Evolutionary conservation across 1,140 invertebrate species (phyloP).

Genomic region (Aphis gossypii): DNA sequence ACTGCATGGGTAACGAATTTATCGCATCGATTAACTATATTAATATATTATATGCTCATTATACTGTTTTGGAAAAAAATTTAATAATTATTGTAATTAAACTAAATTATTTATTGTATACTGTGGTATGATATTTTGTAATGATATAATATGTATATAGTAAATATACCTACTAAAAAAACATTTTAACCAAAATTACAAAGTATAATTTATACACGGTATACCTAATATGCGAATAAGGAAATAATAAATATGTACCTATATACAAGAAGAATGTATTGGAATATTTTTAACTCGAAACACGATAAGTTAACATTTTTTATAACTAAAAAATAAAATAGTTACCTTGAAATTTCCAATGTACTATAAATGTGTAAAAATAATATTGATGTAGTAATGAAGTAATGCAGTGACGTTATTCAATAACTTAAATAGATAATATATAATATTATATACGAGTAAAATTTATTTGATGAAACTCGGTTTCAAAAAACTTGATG

Average conservation of each 20-base stretch:
- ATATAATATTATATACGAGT: too few species aligned
- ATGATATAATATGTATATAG: too few species aligned
- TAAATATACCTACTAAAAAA: background rate
- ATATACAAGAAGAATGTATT: background rate
- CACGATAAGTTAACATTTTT: background rate
- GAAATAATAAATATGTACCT: background rate
- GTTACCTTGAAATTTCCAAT: background rate
- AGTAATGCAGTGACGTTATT: too few species aligned
- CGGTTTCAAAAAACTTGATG: too few species aligned
- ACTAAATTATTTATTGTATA: background rate
- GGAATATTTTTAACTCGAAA: background rate
- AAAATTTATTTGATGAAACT: too few species aligned
- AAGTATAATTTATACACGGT: background rate
- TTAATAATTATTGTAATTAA: background rate
- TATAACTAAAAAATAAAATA: background rate
- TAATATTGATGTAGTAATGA: too few species aligned
- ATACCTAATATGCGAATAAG: background rate
- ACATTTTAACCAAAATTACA: background rate
- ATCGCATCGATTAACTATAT: background rate
- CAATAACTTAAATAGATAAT: too few species aligned
- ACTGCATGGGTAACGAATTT: background rate
- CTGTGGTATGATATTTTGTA: background rate
- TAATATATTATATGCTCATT: background rate
- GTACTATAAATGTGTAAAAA: too few species aligned
- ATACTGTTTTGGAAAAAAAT: background rate